Conservation (phyloP, 2,113 vertebrate genomes). For the Stomatorhinus ivindoensis region DNA sequence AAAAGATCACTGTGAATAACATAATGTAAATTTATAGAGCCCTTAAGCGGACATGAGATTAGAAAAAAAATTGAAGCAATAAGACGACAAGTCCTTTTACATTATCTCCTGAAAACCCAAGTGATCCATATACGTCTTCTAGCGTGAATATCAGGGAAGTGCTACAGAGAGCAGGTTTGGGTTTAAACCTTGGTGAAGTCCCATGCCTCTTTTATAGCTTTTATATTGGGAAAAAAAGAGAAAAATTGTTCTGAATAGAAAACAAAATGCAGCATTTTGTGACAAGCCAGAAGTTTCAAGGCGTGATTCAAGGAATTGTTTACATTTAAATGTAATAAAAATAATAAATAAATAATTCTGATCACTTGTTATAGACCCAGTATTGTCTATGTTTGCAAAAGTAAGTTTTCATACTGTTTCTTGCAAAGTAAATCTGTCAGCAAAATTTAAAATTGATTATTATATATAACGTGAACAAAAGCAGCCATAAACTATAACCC, state of each 20-base stretch:
- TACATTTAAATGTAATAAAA: not conserved
- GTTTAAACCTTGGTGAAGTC: not conserved
- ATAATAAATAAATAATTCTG: not conserved
- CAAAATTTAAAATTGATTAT: not conserved
- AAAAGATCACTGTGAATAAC: not conserved
- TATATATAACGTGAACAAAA: not conserved
- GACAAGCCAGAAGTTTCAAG: not conserved
- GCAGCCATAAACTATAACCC: not conserved
- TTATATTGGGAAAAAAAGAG: not conserved
- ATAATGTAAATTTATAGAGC: not conserved
- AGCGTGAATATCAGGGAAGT: not conserved
- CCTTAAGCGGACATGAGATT: not conserved
- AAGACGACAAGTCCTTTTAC: not conserved
- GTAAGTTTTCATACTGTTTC: not conserved
- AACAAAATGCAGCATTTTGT: not conserved
- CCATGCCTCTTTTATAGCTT: not conserved
- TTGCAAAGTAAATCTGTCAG: not conserved
- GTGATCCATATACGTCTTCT: not conserved
- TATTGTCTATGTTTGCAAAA: not conserved
- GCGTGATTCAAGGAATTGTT: not conserved
- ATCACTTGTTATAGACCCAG: not conserved
- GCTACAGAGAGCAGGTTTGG: not conserved
- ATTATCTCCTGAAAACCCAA: not conserved
- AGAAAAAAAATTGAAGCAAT: not conserved
- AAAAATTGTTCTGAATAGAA: not conserved